A percentile compares a stretch with the other conserved stretches of the same genome.
These are phyloP conservation scores for Platycercus adscitus DNA, from an alignment of 2,113 vertebrate genomes.

Conservation along the genomic window DNA sequence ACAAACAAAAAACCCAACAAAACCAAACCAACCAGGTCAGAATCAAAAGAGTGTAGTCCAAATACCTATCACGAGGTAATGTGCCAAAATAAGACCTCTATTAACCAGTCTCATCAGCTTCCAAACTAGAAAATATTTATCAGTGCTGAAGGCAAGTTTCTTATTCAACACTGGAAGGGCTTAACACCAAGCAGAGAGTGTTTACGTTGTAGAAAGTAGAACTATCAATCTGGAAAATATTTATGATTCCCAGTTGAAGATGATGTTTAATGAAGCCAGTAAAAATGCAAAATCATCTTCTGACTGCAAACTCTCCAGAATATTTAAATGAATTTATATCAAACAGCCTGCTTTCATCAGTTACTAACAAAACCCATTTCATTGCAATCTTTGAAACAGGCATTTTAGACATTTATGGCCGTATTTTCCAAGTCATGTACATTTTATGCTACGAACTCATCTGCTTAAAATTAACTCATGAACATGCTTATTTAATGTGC, in stretches of 20 bases:
- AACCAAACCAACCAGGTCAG: rapidly evolving
- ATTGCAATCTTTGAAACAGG: neutral
- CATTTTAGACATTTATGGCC: neutral
- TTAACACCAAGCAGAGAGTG: neutral
- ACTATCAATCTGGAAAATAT: neutral
- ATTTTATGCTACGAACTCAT: neutral
- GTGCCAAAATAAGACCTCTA: neutral
- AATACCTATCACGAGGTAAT: neutral
- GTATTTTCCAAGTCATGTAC: neutral
- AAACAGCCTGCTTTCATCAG: neutral
- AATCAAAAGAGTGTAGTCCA: neutral
- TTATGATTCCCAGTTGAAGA: neutral
- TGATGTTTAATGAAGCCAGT: neutral
- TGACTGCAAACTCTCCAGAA: neutral
- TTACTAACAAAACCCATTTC: neutral
- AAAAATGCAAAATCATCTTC: neutral
- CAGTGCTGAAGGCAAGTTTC: neutral
- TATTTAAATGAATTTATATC: neutral
- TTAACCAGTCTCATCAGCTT: neutral
- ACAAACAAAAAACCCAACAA: neutral
- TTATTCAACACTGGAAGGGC: neutral
- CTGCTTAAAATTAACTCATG: slow-evolving; percentile 11
- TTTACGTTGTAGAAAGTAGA: neutral
- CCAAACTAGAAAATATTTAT: neutral
- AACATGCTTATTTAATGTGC: neutral